Evolutionary conservation across 2,113 vertebrate species (phyloP).

Genomic region (Baryphthengus martii): DNA sequence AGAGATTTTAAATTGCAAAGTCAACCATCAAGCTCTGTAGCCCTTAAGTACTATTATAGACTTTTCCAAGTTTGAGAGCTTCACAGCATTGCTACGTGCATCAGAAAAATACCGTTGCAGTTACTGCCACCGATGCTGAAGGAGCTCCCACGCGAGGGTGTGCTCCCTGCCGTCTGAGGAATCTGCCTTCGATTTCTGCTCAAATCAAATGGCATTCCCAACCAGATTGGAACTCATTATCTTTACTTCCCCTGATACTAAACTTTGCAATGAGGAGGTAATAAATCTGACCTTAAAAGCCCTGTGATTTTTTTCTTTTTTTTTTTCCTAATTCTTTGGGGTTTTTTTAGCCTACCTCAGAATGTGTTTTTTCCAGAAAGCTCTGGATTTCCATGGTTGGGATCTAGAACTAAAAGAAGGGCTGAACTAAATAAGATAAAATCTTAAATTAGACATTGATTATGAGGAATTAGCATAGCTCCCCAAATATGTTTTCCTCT

Average conservation of each 20-base stretch:
- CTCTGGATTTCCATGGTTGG: background rate
- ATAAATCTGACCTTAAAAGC: background rate
- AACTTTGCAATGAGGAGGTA: background rate
- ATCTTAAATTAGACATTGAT: background rate
- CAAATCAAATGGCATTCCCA: background rate
- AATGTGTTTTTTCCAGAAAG: background rate
- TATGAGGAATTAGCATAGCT: too few species aligned
- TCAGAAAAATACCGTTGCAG: background rate
- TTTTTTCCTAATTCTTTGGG: too few species aligned
- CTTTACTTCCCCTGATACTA: background rate
- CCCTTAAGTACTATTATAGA: background rate
- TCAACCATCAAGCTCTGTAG: background rate
- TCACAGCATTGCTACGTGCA: background rate
- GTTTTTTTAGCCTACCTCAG: background rate
- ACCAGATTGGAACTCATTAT: background rate
- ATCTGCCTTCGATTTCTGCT: background rate
- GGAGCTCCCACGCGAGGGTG: background rate
- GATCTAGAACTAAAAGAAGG: background rate
- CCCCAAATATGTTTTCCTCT: background rate
- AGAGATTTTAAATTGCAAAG: background rate
- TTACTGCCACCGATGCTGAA: background rate
- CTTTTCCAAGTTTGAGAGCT: background rate
- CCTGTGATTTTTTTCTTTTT: background rate
- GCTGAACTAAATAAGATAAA: background rate
- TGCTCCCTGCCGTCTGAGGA: background rate